A percentile compares a stretch with the other conserved stretches of the same genome.
Evolutionary conservation across 2,888 invertebrate species (phyloP).

Genomic region (Cataglyphis cursor): DNA sequence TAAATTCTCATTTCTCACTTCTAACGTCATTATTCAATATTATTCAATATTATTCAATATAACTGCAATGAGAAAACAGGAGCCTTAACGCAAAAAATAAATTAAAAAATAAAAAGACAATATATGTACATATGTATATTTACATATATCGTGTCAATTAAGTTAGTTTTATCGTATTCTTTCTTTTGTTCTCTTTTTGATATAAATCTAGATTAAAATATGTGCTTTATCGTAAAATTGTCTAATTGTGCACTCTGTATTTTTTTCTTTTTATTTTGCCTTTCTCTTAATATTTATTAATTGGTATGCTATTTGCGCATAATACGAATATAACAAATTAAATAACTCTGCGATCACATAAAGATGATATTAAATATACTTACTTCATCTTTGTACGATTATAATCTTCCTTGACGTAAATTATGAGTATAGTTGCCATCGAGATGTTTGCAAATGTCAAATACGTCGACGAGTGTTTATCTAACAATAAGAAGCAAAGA

Average conservation of each 20-base stretch:
- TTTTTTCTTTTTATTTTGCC: neutral
- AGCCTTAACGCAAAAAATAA: no score
- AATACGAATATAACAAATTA: neutral
- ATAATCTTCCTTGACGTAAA: slow-evolving; percentile 68
- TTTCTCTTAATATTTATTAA: neutral
- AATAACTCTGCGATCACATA: neutral
- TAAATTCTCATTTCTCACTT: neutral
- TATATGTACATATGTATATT: no score
- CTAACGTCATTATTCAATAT: neutral
- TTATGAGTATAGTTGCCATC: slow-evolving; percentile 62
- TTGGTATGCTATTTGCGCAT: neutral
- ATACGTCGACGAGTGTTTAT: slow-evolving; percentile 67
- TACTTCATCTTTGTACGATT: slow-evolving; percentile 52
- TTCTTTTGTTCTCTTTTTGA: neutral
- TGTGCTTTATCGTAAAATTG: neutral
- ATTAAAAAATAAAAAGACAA: no score
- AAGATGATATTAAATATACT: neutral
- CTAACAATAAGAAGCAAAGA: slow-evolving; percentile 46
- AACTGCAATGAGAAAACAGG: no score
- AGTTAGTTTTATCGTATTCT: neutral
- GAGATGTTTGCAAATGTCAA: slow-evolving; percentile 65
- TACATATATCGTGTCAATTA: no score
- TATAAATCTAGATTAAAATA: neutral
- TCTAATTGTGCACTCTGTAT: neutral
- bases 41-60: neutral